Base-by-base conservation (phyloP, 1,140 invertebrate species). In the Meloidogyne hapla region DNA sequence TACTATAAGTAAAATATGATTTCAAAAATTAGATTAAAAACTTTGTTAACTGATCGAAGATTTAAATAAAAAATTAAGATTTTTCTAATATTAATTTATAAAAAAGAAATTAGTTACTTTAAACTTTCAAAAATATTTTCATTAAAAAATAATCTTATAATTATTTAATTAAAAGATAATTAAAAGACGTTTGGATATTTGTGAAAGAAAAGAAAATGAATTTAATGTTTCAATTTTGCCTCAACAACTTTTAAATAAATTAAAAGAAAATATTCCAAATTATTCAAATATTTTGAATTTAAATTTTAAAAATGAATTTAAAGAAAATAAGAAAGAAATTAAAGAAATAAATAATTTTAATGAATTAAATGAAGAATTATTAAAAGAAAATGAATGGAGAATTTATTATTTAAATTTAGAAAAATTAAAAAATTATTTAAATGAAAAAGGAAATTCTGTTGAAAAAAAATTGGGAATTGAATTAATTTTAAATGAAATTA, bases 371-470 rank as follows among this genome's bases (percentile, higher is more conserved):
- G 18, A 56, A 56, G 4, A 56, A 56, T n/a, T 56, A 56, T n/a
- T 56, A n/a, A 21, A 56, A 4, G 48, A 56, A 56, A 56, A 56
- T 56, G n/a, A 56, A 56, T 56, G 48, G 48, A 56, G 18, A 56
- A 56, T n/a, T 8, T n/a, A 56, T n/a, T 56, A 56, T 56, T 56
- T 56, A 56, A 56, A 56, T n/a, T 56, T 56, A 56, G n/a, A n/a
- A 21, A 56, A 56, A n/a, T 56, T 56, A 56, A 8, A 56, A 56
- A 21, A 56, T 2, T 15, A 15, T 1, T 15, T 45, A n/a, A 56
- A 56, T 15, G n/a, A n/a, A 56, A 56, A 56, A 56, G 48, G 6
- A 56, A 21, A n/a, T n/a, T n/a, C n/a, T 33, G 4, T 6, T 33
- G 33, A 33, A 33, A 8, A 33, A 33, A 33, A 33, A 33, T 33